Evolutionary conservation across 2,113 vertebrate genomes (phyloP).

Genomic region (Petaurus breviceps): DNA sequence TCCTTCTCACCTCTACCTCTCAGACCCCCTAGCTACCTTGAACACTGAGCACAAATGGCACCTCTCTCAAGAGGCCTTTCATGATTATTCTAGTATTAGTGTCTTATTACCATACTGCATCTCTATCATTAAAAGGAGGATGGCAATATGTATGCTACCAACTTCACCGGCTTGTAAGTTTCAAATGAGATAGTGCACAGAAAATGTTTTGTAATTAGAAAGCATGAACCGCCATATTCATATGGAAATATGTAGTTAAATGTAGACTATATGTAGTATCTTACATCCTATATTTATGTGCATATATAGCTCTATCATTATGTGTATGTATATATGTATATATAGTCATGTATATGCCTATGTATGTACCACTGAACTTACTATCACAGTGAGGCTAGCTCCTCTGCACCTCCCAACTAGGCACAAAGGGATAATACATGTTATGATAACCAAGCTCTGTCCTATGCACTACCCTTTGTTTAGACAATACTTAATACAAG

Average conservation of each 20-base stretch:
- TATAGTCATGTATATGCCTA: background rate
- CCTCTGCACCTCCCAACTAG: background rate
- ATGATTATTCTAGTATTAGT: background rate
- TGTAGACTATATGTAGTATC: background rate
- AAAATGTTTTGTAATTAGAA: background rate
- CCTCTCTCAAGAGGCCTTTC: background rate
- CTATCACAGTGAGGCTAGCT: background rate
- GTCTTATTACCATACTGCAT: background rate
- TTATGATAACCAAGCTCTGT: background rate
- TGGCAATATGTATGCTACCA: background rate
- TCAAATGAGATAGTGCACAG: background rate
- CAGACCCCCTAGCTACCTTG: background rate
- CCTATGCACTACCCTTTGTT: background rate
- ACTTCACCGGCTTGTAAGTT: background rate
- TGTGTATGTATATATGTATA: background rate
- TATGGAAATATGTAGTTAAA: background rate
- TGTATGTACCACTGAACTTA: background rate
- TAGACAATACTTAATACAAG: conserved; percentile 27
- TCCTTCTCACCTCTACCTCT: background rate
- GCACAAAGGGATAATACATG: background rate
- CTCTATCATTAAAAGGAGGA: background rate
- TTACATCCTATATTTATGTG: background rate
- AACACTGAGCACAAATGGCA: background rate
- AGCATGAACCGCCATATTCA: background rate
- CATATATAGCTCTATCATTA: background rate